Percentiles rank a stretch among this genome's conserved stretches.
Evolutionary conservation across 2,113 vertebrate genomes (phyloP).

Genomic region (Buteo buteo): DNA sequence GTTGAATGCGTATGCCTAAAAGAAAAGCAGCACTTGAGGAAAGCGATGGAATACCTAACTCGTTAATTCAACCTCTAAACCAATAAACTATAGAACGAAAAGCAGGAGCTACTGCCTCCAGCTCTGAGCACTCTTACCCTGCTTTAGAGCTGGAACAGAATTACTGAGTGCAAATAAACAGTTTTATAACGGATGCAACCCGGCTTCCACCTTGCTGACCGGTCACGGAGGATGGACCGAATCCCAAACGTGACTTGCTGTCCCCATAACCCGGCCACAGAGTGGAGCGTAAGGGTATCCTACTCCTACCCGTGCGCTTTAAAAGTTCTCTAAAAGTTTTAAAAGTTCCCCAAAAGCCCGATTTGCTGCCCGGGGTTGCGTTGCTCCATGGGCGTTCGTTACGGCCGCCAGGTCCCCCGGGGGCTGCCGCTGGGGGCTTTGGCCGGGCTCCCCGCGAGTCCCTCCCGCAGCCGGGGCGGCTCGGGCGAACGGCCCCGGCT

Average conservation of each 20-base stretch:
- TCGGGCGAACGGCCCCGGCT: neutral
- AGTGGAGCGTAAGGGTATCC: accelerated
- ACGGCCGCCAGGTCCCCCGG: too few relatives aligned
- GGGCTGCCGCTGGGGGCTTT: accelerated
- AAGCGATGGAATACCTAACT: neutral
- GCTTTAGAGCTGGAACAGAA: neutral
- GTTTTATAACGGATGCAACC: accelerated
- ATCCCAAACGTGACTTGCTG: accelerated
- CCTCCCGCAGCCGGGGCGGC: neutral
- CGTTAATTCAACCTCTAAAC: neutral
- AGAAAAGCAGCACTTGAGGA: neutral
- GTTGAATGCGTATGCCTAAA: neutral
- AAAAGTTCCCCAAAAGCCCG: too few relatives aligned
- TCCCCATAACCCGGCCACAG: neutral
- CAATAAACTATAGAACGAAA: neutral
- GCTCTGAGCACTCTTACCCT: neutral
- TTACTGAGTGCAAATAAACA: neutral
- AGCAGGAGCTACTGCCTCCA: neutral
- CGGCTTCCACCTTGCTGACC: accelerated
- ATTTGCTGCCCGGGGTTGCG: accelerated
- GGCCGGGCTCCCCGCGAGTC: too few relatives aligned
- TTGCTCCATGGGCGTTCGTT: too few relatives aligned
- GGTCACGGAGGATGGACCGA: neutral
- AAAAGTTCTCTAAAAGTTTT: too few relatives aligned
- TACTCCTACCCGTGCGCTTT: accelerated